Evolutionary conservation across 2,888 invertebrate species (phyloP), one percentile per base, ranked within the genome.

Genomic region (Hydriomena furcata): DNA sequence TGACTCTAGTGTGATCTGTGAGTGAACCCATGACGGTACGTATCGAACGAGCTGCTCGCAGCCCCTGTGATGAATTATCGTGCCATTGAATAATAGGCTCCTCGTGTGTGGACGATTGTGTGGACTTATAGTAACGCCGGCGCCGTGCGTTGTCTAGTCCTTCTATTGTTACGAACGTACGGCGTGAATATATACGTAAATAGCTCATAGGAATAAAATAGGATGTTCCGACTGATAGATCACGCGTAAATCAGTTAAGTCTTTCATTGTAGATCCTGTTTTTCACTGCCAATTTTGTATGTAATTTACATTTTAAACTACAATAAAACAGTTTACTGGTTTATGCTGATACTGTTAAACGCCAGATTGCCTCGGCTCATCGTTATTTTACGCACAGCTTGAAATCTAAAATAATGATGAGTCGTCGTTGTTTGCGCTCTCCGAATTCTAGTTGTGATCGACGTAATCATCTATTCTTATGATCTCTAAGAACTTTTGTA

Each of bases 181-280:
- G 78, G 68, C 72, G 72, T 68, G 63, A 68, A 57, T 58, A 84
- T 84, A 89, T 88, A 89, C 89, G 89, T 89, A 89, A 88, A 60
- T 88, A 88, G 84, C 66, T 68, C 70, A 73, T 82, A 84, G 75
- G 67, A 28, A 34, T 52, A 42, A 11, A 8, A 11, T 47, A 38
- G 40, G 17, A 49, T 53, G 41, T 35, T 17, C 32, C 23, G 8
- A 36, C 36, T 12, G 7, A 7, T 20, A 25, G 20, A 20, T 38
- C 45, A 47, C 61, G 55, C 67, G 55, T 63, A 58, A 58, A 59
- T 63, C 64, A 68, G 71, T 72, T 64, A 68, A 61, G 55, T 70
- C 55, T 63, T 64, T 62, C 42, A 65, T 64, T 60, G 59, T 52
- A 6, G 12, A 28, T n/a, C 37, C 24, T 30, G 42, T 12, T 7